Evolutionary conservation across 2,797 vertebrate species (phyloP).

Genomic region (Myotis pilosus): DNA sequence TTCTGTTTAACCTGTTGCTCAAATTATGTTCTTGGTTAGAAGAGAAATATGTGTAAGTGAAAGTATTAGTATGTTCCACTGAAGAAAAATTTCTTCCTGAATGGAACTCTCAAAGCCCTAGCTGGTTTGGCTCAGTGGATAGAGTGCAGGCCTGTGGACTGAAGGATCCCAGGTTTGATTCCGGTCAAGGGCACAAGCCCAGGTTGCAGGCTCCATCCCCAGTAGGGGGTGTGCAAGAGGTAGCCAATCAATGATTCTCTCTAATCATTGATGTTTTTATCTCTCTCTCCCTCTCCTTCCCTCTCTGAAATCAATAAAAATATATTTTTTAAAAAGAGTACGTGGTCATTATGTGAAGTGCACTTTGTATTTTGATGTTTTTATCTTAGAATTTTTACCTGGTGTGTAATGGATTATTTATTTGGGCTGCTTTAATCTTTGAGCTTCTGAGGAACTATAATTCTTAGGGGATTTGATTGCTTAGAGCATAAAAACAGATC

Average conservation of each 20-base stretch:
- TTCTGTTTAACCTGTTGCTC: background rate
- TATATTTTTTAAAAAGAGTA: background rate
- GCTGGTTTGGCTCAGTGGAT: no score
- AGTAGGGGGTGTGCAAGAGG: no score
- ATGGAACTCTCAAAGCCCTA: background rate
- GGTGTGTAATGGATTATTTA: no score
- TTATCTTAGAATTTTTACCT: background rate
- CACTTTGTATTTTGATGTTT: rapidly evolving
- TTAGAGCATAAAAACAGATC: no score
- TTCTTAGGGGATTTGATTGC: background rate
- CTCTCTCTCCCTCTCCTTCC: no score
- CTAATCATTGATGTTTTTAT: no score
- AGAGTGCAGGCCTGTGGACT: no score
- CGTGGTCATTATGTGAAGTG: background rate
- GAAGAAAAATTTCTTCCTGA: background rate
- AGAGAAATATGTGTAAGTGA: background rate
- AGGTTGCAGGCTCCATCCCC: no score
- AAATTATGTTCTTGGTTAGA: background rate
- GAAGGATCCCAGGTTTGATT: no score
- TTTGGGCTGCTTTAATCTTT: background rate
- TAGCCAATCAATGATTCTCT: no score
- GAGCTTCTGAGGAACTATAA: background rate
- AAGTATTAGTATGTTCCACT: rapidly evolving
- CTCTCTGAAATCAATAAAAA: no score
- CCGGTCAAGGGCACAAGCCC: no score